Evolutionary conservation across 2,113 vertebrate genomes (phyloP).

Genomic region (Psilopogon haemacephalus): DNA sequence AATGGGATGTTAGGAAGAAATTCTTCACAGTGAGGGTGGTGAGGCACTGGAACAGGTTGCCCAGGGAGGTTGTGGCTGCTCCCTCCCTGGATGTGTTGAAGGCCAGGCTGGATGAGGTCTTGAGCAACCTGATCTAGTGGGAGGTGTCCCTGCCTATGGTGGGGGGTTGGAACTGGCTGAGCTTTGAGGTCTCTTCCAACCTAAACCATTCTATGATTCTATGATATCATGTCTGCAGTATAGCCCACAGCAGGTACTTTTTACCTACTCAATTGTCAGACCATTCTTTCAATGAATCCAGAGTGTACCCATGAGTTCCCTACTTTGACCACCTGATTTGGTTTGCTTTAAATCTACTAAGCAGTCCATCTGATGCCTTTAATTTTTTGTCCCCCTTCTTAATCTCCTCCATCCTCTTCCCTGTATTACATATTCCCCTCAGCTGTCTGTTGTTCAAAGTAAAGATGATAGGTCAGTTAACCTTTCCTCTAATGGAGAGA

Average conservation of each 20-base stretch:
- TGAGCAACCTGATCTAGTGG: too few species aligned
- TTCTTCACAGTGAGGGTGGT: too few species aligned
- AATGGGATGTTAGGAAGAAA: too few species aligned
- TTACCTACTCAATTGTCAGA: background rate
- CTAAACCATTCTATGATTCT: too few species aligned
- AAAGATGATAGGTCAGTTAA: conserved; percentile 23
- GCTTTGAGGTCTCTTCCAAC: too few species aligned
- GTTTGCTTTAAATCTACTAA: background rate
- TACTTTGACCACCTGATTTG: background rate
- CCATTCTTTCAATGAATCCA: background rate
- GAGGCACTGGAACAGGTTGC: too few species aligned
- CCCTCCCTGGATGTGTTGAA: too few species aligned
- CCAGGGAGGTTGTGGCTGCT: too few species aligned
- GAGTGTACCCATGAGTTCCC: background rate
- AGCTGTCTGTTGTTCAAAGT: background rate
- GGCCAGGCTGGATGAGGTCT: too few species aligned
- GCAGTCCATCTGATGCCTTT: background rate
- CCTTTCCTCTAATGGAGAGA: background rate
- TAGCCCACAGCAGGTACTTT: background rate
- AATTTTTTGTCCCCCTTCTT: background rate
- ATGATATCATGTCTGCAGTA: background rate
- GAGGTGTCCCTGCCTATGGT: too few species aligned
- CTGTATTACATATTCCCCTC: background rate
- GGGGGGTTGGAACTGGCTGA: too few species aligned
- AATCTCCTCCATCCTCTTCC: background rate